Base-by-base conservation (phyloP, 2,113 vertebrate genomes). In the Syngnathus scovelli region DNA sequence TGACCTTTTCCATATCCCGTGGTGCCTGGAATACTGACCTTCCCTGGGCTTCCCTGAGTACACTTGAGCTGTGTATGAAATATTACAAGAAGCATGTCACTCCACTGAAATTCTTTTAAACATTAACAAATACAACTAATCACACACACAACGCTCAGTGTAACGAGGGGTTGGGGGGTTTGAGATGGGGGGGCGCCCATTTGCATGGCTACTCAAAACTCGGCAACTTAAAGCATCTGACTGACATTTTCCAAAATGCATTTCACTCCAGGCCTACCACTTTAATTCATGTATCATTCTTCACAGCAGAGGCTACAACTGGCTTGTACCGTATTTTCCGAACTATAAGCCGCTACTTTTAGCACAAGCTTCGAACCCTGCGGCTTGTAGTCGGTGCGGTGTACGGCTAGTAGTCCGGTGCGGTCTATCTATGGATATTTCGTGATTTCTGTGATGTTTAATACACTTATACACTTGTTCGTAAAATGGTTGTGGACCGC, bases 1-100 rank as follows among this genome's bases (percentile, higher is more conserved):
- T 49, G 15, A 48, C 44, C 12, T 23, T 55, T 23, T 55, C 52
- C 52, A 66, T 36, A 69, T 76, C 82, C 81, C 74, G 85, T 80
- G 85, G 77, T 88, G 87, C 82, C 86, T 86, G 85, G 85, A 85
- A 88, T 88, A 88, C 87, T 88, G 87, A 88, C 87, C 87, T 88
- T 88, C 87, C 86, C 86, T 88, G 85, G 86, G 85, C 81, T 88
- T 88, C 79, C 87, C 87, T 87, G 85, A 84, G 87, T 87, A 87
- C 83, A 88, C 87, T 88, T 88, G 83, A 88, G 87, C 87, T 87
- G 87, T 85, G 83, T 86, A 76, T 88, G 83, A 82, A 88, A 88
- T 85, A 88, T 87, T 88, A 88, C 86, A 88, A 88, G 72, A 88
- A 85, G 83, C 79, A 85, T 83, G 86, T 88, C 86, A 88, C 76